These are phyloP conservation scores for Pyralis farinalis DNA, from an alignment of 2,888 invertebrate species.

Conservation along the genomic window DNA sequence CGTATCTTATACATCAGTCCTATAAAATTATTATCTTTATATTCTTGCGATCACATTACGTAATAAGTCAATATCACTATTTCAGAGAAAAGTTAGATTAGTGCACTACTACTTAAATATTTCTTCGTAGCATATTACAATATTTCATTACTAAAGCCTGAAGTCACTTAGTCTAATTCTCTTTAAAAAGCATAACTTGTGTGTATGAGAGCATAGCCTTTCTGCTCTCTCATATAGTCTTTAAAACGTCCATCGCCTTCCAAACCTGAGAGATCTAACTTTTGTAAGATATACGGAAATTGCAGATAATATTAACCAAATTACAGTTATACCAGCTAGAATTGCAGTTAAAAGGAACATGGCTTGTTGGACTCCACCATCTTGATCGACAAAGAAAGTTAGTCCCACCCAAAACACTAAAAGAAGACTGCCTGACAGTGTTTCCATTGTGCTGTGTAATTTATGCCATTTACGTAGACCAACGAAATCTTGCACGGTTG, in stretches of 20 bases:
- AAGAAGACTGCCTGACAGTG: constrained; percentile 54
- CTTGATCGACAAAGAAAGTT: constrained; percentile 41
- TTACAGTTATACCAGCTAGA: constrained; percentile 42
- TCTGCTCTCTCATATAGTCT: constrained; percentile 3
- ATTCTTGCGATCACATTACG: too few relatives aligned
- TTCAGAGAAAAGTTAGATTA: too few relatives aligned
- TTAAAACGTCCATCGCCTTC: constrained; percentile 32
- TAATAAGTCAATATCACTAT: too few relatives aligned
- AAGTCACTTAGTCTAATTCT: too few relatives aligned
- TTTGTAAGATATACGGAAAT: constrained; percentile 50
- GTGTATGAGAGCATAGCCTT: too few relatives aligned
- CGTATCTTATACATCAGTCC: too few relatives aligned
- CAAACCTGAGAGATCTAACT: constrained; percentile 42
- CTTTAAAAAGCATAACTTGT: too few relatives aligned
- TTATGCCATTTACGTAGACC: constrained; percentile 73
- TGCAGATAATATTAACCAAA: constrained; percentile 52
- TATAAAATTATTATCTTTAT: too few relatives aligned
- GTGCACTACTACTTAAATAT: too few relatives aligned
- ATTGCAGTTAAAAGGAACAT: constrained; percentile 54
- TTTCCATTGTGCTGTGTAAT: constrained; percentile 70
- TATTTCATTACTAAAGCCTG: too few relatives aligned
- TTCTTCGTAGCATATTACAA: too few relatives aligned
- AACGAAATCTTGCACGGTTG: constrained; percentile 66
- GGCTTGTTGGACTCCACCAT: constrained; percentile 47
- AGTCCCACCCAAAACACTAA: constrained; percentile 48